These are phyloP conservation scores for Scaptomyza flava DNA, from an alignment of 2,888 invertebrate species.

Conservation along the genomic window DNA sequence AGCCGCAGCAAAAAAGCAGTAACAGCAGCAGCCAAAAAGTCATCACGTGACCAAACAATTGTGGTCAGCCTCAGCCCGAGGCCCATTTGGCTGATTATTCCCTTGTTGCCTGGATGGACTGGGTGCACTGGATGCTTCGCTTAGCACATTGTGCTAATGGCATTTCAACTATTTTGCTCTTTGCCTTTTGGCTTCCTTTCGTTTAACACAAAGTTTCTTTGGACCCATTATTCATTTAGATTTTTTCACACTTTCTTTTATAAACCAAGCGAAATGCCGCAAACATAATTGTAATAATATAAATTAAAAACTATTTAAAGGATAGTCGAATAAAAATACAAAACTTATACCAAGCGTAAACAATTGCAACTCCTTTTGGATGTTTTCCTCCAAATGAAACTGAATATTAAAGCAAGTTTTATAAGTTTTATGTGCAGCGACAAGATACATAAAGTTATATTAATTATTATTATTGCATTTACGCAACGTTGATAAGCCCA, in stretches of 20 bases:
- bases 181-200: constrained; percentile 10
- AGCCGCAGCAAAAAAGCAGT: constrained; percentile 1
- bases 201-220: constrained; percentile 16
- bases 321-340: too few relatives aligned
- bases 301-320: background rate
- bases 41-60: constrained; percentile 68
- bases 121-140: constrained; percentile 3
- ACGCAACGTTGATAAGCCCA: constrained; percentile 27
- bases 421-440: too few relatives aligned
- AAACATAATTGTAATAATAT: background rate
- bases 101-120: constrained; percentile 5
- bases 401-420: too few relatives aligned
- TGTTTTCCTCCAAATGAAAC: too few relatives aligned
- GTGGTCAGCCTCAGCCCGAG: constrained; percentile 42
- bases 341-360: too few relatives aligned
- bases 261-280: background rate
- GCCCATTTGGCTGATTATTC: constrained; percentile 32
- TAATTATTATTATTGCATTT: constrained; percentile 41
- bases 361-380: too few relatives aligned
- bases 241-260: constrained; percentile 7
- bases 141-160: constrained; percentile 57
- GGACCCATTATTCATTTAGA: constrained; percentile 31
- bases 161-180: constrained; percentile 62
- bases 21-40: constrained; percentile 47
- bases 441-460: background rate